A percentile compares a stretch with the other conserved stretches of the same genome.
Conservation (phyloP, 2,888 invertebrate species). For the Patella pellucida region DNA sequence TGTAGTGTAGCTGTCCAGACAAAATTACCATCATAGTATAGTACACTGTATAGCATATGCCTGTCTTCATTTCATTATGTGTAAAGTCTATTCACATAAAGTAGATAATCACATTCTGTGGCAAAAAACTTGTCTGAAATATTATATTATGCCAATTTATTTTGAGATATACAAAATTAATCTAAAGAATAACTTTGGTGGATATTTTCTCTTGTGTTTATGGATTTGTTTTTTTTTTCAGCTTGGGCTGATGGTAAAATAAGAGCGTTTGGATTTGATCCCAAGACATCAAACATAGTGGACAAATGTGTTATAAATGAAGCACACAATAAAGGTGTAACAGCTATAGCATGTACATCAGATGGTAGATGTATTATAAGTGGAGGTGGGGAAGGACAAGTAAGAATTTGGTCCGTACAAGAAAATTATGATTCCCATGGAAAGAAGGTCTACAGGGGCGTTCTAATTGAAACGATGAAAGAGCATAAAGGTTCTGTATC, state of each 20-base stretch:
- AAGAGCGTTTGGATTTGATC: conserved; percentile 66
- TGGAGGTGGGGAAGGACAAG: conserved; percentile 92
- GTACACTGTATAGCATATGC: too few relatives aligned
- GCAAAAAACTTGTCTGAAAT: too few relatives aligned
- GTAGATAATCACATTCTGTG: too few relatives aligned
- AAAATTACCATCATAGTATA: too few relatives aligned
- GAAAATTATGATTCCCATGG: conserved; percentile 38
- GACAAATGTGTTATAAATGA: conserved; percentile 82
- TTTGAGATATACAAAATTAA: too few relatives aligned
- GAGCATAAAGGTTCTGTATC: conserved; percentile 93
- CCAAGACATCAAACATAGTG: conserved; percentile 74
- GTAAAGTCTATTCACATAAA: too few relatives aligned
- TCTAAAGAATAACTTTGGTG: too few relatives aligned
- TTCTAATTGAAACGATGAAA: conserved; percentile 75
- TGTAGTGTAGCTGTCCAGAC: too few relatives aligned
- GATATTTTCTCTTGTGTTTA: neutral
- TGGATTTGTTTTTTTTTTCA: conserved; percentile 41
- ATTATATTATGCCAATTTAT: too few relatives aligned
- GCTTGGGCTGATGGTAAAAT: conserved; percentile 73
- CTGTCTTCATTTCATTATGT: too few relatives aligned
- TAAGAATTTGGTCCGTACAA: conserved; percentile 64
- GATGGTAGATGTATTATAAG: conserved; percentile 82
- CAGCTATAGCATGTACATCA: conserved; percentile 83
- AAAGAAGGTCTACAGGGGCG: conserved; percentile 31
- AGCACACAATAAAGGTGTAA: conserved; percentile 91